Percentiles rank a stretch among this genome's conserved stretches.
These are phyloP conservation scores for Melangyna quadrimaculata DNA, from an alignment of 2,888 invertebrate genomes.

Conservation along the genomic window DNA sequence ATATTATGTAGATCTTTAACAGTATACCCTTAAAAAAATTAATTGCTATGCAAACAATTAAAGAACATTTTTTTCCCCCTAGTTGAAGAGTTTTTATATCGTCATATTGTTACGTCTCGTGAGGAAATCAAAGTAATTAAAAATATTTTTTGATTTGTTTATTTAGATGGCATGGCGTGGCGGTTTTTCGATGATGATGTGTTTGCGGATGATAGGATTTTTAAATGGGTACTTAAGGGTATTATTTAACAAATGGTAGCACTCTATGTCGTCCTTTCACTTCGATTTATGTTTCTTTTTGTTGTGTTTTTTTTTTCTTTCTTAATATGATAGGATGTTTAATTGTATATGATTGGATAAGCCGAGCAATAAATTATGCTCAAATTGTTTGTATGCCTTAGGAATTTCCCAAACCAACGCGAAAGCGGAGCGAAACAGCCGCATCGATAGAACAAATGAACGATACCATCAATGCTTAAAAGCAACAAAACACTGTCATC, in stretches of 20 bases:
- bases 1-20: no score
- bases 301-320: not conserved
- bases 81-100: not conserved
- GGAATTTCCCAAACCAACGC: no score
- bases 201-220: conserved; percentile 44
- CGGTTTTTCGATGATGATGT: conserved; percentile 62
- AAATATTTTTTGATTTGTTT: conserved; percentile 30
- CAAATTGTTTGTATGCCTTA: not conserved
- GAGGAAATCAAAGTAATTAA: conserved; percentile 55
- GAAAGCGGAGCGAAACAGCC: no score
- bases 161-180: conserved; percentile 49
- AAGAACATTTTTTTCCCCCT: conserved; percentile 25
- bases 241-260: conserved; percentile 32
- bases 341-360: not conserved
- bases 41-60: conserved; percentile 53
- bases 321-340: not conserved
- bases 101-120: not conserved
- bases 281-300: not conserved
- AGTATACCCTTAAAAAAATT: conserved; percentile 22
- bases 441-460: no score
- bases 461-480: no score
- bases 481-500: no score
- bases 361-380: not conserved
- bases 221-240: conserved; percentile 14
- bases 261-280: conserved; percentile 27